Conservation (phyloP, 2,113 vertebrate species). For the Pseudorectes ferrugineus region DNA sequence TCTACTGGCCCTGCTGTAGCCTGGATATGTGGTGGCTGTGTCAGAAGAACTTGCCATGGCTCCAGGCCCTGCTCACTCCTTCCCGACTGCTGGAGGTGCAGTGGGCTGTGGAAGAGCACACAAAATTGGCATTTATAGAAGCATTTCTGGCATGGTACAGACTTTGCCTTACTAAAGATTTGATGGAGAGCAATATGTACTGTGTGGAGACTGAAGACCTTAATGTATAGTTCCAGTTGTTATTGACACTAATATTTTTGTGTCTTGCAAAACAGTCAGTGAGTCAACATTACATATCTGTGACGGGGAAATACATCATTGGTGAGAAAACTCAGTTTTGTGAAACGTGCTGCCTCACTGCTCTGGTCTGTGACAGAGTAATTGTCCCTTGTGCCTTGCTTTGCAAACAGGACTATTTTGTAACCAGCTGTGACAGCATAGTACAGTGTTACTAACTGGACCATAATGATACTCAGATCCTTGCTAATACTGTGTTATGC, state of each 20-base stretch:
- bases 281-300: accelerated
- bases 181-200: accelerated
- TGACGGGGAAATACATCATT: too few relatives aligned
- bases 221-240: too few relatives aligned
- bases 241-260: accelerated
- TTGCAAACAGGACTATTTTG: accelerated
- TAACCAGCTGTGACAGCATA: neutral
- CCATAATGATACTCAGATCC: neutral
- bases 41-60: accelerated
- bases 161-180: neutral
- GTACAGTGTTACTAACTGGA: neutral
- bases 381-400: neutral
- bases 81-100: accelerated
- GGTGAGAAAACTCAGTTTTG: neutral
- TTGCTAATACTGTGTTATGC: neutral
- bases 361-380: neutral
- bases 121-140: accelerated
- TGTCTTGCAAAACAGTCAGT: neutral
- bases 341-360: accelerated
- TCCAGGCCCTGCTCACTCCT: too few relatives aligned
- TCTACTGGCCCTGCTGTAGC: accelerated
- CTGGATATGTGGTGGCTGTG: too few relatives aligned
- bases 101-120: neutral
- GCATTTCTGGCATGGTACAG: neutral
- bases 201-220: neutral